These are phyloP conservation scores for Sclerodermus sp. DNA, from an alignment of 2,888 invertebrate species.

Conservation along the genomic window DNA sequence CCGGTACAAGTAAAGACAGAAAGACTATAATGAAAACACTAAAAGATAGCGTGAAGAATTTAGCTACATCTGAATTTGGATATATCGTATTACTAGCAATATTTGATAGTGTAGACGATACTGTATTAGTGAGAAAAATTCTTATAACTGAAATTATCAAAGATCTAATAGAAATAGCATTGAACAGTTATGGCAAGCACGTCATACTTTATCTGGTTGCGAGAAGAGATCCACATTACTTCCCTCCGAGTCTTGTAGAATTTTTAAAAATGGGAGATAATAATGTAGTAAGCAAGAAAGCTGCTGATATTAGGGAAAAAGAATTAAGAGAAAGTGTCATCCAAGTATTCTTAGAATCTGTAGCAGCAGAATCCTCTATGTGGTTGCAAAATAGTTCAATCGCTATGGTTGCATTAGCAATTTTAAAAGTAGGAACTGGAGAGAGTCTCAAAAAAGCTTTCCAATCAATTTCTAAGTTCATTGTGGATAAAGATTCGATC, in stretches of 20 bases:
- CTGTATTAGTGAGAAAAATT: constrained; percentile 83
- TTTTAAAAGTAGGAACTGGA: constrained; percentile 67
- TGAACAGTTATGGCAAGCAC: constrained; percentile 81
- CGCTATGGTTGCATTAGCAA: constrained; percentile 70
- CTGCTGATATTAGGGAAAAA: constrained; percentile 64
- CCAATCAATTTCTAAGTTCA: constrained; percentile 56
- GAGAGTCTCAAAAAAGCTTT: constrained; percentile 57
- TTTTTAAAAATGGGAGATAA: constrained; percentile 75
- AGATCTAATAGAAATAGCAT: constrained; percentile 67
- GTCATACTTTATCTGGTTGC: constrained; percentile 86
- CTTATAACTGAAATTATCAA: constrained; percentile 72
- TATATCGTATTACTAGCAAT: constrained; percentile 80
- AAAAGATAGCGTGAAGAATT: constrained; percentile 79
- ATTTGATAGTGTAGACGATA: constrained; percentile 90
- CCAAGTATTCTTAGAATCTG: constrained; percentile 62
- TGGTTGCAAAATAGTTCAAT: constrained; percentile 73
- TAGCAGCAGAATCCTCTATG: constrained; percentile 64
- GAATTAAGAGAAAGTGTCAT: constrained; percentile 73
- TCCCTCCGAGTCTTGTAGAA: constrained; percentile 79
- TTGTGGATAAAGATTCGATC: constrained; percentile 60
- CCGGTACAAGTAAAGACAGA: constrained; percentile 78
- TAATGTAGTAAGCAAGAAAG: constrained; percentile 75
- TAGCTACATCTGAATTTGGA: constrained; percentile 86
- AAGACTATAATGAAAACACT: constrained; percentile 84
- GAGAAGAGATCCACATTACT: constrained; percentile 76